Evolutionary conservation across 1,140 invertebrate genomes (phyloP).

Genomic region (Galendromus occidentalis): DNA sequence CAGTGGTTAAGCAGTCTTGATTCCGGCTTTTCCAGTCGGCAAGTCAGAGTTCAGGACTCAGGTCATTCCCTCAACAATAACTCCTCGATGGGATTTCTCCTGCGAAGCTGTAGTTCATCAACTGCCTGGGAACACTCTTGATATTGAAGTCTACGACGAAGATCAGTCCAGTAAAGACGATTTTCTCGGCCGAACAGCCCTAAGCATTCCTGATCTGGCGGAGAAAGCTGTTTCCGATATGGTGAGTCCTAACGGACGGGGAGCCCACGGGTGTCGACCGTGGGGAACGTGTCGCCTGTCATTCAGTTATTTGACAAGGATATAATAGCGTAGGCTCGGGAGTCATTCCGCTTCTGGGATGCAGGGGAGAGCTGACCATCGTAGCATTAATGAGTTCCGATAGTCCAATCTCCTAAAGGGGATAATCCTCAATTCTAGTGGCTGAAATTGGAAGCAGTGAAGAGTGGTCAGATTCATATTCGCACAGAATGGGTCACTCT

Average conservation of each 20-base stretch:
- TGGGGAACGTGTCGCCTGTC: no score
- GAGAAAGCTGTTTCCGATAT: slow-evolving; percentile 9
- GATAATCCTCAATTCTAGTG: slow-evolving; percentile 40
- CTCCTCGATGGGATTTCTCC: slow-evolving; percentile 18
- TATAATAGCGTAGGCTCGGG: no score
- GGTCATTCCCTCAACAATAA: slow-evolving; percentile 20
- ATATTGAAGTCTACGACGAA: slow-evolving; percentile 58
- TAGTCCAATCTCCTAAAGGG: no score
- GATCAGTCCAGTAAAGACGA: slow-evolving; percentile 59
- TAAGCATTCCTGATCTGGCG: slow-evolving; percentile 21
- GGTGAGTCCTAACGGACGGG: not conserved
- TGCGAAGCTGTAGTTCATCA: slow-evolving; percentile 29
- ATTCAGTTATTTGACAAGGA: no score
- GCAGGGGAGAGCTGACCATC: no score
- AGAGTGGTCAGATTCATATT: slow-evolving; percentile 72
- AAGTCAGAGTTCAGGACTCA: slow-evolving; percentile 13
- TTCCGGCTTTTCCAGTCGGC: slow-evolving; percentile 27
- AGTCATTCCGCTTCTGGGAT: no score
- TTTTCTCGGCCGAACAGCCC: slow-evolving; percentile 44
- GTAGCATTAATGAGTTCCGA: no score
- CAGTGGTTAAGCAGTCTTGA: no score
- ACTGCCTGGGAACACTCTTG: slow-evolving; percentile 48
- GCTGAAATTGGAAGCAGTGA: slow-evolving; percentile 76
- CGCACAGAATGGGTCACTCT: slow-evolving; percentile 66
- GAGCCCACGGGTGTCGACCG: no score